Percentiles rank a stretch among this genome's conserved stretches.
These are phyloP conservation scores for Acanthococcus lagerstroemiae DNA, from an alignment of 2,888 invertebrate genomes.

Conservation along the genomic window DNA sequence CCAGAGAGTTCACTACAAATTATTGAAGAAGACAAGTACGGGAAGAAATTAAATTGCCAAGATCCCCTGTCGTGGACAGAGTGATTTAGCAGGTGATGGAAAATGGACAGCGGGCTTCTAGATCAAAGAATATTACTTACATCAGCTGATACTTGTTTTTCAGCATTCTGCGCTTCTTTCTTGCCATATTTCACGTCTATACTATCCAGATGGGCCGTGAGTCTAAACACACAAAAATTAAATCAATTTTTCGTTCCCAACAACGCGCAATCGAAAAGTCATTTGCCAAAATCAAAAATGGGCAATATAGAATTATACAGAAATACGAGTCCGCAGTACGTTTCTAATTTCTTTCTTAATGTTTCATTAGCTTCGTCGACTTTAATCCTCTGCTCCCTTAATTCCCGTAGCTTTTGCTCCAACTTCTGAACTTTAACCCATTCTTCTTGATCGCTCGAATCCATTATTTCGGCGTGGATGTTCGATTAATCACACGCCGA, in stretches of 20 bases:
- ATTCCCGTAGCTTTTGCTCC: constrained; percentile 8
- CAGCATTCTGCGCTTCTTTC: neutral
- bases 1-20: no score
- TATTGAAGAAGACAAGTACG: no score
- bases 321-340: no score
- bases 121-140: no score
- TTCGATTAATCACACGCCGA: neutral
- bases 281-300: no score
- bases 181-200: constrained; percentile 12
- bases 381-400: constrained; percentile 14
- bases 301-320: no score
- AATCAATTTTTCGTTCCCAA: neutral
- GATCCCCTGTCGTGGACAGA: no score
- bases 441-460: constrained; percentile 7
- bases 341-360: constrained; percentile 11
- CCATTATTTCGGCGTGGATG: neutral
- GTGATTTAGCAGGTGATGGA: no score
- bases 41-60: no score
- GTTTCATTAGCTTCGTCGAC: constrained; percentile 26
- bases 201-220: constrained; percentile 12
- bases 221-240: neutral
- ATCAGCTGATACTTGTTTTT: neutral
- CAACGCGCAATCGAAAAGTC: no score
- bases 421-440: neutral
- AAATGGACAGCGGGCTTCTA: no score